phyloP scores from a whole-genome alignment of 2,113 vertebrate genomes.

The Osmerus eperlanus region DNA sequence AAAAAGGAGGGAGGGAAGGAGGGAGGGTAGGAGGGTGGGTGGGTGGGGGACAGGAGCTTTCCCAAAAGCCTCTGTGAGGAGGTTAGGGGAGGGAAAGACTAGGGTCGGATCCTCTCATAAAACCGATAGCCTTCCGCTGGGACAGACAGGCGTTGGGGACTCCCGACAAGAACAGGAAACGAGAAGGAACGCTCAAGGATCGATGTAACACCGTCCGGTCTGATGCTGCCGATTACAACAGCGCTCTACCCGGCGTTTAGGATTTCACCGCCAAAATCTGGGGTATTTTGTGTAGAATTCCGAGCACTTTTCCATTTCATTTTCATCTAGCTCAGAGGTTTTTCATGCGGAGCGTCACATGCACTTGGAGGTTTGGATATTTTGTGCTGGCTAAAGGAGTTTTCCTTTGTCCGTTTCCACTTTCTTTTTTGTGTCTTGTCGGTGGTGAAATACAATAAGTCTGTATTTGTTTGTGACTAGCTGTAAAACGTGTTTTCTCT shows the following conservation, averaged over 20 bases:
- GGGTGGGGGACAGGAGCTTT: constrained; percentile 56
- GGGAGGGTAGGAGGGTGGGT: constrained; percentile 55
- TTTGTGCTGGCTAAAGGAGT: too few species aligned
- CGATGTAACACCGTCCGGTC: constrained; percentile 13
- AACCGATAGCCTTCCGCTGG: constrained; percentile 9
- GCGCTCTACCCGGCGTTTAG: not conserved
- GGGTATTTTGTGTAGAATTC: not conserved
- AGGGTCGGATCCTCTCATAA: constrained; percentile 34
- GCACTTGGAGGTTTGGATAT: not conserved
- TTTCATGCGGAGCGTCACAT: not conserved
- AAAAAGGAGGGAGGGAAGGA: constrained; percentile 52
- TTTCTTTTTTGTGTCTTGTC: not conserved
- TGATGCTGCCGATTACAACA: too few species aligned
- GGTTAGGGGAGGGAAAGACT: constrained; percentile 30
- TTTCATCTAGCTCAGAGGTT: not conserved
- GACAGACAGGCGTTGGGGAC: too few species aligned
- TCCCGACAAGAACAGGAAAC: not conserved
- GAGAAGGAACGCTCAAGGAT: not conserved
- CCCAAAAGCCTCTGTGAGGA: constrained; percentile 50
- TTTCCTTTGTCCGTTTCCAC: not conserved
- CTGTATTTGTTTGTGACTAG: not conserved
- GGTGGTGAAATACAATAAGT: not conserved
- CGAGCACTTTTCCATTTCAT: not conserved
- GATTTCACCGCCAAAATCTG: not conserved
- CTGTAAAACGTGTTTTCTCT: constrained; percentile 19